phyloP scores from a whole-genome alignment of 2,888 invertebrate genomes.

The Autographa gamma region DNA sequence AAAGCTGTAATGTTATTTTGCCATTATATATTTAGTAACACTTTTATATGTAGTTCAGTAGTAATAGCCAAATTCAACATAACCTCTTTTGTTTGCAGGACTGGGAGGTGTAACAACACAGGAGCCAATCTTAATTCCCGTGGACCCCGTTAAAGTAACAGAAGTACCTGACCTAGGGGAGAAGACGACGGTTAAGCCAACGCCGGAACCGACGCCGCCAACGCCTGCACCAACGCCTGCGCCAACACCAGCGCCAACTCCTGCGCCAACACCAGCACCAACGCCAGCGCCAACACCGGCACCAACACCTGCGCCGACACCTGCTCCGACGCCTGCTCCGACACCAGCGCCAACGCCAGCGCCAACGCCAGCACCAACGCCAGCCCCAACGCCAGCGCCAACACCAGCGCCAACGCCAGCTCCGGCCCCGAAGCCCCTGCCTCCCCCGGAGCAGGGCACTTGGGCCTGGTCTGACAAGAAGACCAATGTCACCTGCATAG shows the following conservation, averaged over 20 bases:
- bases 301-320: neutral
- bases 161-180: neutral
- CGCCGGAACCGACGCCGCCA: neutral
- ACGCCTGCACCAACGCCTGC: neutral
- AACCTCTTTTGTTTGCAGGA: constrained; percentile 18
- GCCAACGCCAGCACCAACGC: constrained; percentile 39
- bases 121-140: neutral
- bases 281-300: neutral
- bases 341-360: constrained; percentile 63
- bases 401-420: constrained; percentile 79
- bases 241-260: neutral
- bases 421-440: constrained; percentile 66
- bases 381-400: constrained; percentile 70
- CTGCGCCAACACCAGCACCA: neutral
- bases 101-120: constrained; percentile 10
- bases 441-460: constrained; percentile 73
- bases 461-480: constrained; percentile 71
- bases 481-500: constrained; percentile 89
- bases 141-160: neutral
- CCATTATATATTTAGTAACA: neutral
- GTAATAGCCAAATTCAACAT: neutral
- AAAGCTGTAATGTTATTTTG: neutral
- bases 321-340: constrained; percentile 19
- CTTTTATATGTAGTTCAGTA: neutral
- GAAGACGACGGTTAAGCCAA: neutral